Evolutionary conservation across 1,140 invertebrate genomes (phyloP).

Genomic region (Akabosia matsudoensis): DNA sequence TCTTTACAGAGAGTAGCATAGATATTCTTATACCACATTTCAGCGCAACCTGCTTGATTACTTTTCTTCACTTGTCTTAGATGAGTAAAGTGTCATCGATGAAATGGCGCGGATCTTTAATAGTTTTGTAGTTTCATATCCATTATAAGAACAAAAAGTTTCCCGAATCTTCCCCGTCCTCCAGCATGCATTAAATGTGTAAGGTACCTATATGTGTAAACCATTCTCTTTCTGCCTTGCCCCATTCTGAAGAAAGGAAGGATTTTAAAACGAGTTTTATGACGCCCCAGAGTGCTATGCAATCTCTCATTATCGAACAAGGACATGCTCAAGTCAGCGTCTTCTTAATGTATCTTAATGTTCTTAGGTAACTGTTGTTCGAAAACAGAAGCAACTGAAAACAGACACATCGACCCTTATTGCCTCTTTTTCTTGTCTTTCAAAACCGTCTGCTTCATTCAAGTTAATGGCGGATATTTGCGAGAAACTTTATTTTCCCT

Average conservation of each 20-base stretch:
- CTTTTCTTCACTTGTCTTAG: too few relatives aligned
- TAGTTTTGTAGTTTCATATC: too few relatives aligned
- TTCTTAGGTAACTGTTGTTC: not conserved
- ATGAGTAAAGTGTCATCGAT: too few relatives aligned
- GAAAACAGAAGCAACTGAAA: not conserved
- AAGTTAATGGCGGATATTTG: not conserved
- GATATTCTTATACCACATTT: too few relatives aligned
- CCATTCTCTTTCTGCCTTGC: too few relatives aligned
- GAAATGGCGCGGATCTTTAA: too few relatives aligned
- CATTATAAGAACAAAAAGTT: too few relatives aligned
- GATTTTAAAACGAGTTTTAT: slow-evolving; percentile 34
- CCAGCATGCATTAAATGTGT: too few relatives aligned
- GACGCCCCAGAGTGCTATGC: slow-evolving; percentile 39
- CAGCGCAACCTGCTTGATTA: too few relatives aligned
- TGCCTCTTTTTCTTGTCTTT: not conserved
- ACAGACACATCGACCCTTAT: slow-evolving; percentile 12
- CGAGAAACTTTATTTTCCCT: slow-evolving; percentile 6
- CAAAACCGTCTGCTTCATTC: slow-evolving; percentile 8
- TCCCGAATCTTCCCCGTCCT: too few relatives aligned
- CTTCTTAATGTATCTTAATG: slow-evolving; percentile 19
- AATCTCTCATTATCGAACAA: slow-evolving; percentile 44
- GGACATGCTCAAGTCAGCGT: slow-evolving; percentile 35
- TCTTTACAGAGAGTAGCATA: too few relatives aligned
- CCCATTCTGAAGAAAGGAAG: not conserved
- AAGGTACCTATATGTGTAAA: too few relatives aligned